Evolutionary conservation across 2,888 invertebrate species (phyloP).

Genomic region (Polydrusus tereticollis): DNA sequence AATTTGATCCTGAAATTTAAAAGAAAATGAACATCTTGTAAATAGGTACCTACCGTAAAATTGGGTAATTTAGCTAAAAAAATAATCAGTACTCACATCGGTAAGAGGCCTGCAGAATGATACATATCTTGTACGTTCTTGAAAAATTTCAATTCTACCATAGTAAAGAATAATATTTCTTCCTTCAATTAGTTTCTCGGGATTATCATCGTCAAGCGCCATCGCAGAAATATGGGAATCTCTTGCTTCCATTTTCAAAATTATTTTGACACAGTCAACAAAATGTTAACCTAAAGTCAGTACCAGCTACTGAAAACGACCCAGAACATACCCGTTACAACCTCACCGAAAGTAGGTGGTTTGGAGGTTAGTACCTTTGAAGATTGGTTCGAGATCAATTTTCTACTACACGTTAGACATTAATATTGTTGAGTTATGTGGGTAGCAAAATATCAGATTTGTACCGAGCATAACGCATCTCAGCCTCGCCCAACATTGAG

Average conservation of each 20-base stretch:
- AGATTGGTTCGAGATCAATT: no score
- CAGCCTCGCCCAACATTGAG: no score
- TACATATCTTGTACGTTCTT: conserved; percentile 33
- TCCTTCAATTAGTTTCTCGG: conserved; percentile 7
- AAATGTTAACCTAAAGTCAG: background rate
- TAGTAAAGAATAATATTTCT: conserved; percentile 33
- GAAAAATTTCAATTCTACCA: conserved; percentile 36
- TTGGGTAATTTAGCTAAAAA: conserved; percentile 2
- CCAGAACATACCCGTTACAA: no score
- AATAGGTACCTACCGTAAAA: no score
- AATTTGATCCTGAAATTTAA: conserved; percentile 42
- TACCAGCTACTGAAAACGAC: no score
- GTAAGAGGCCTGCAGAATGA: background rate
- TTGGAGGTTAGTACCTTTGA: no score
- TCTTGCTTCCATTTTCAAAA: background rate
- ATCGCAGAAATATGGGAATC: background rate
- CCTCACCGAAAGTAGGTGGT: no score
- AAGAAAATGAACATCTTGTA: no score
- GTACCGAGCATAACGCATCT: no score
- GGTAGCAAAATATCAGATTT: no score
- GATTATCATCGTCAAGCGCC: background rate
- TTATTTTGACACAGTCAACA: background rate
- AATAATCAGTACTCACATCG: background rate
- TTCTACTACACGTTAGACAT: no score
- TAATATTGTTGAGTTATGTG: no score